These are phyloP conservation scores for Alsophila aescularia DNA, from an alignment of 2,888 invertebrate species.

Conservation along the genomic window DNA sequence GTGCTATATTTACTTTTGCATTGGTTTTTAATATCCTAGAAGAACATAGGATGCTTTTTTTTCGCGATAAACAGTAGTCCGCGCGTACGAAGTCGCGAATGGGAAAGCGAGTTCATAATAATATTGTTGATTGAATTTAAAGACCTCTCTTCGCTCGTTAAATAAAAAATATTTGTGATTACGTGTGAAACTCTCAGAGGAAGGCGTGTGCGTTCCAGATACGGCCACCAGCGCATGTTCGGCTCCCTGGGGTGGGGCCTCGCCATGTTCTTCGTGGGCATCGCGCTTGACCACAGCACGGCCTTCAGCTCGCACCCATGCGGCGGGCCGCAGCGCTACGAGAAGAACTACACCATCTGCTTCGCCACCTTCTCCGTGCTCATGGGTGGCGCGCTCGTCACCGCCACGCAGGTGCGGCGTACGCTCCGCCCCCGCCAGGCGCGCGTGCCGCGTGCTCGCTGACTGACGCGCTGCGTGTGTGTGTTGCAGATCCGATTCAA, in stretches of 20 bases:
- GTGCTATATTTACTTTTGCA: too few relatives aligned
- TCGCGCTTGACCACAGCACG: constrained; percentile 97
- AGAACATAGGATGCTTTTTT: too few relatives aligned
- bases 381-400: constrained; percentile 97
- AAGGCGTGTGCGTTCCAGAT: constrained; percentile 67
- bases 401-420: constrained; percentile 91
- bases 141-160: too few relatives aligned
- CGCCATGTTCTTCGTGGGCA: constrained; percentile 99
- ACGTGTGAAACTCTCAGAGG: neutral
- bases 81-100: too few relatives aligned
- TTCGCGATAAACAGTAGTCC: too few relatives aligned
- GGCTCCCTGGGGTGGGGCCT: constrained; percentile 99
- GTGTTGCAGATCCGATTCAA: constrained; percentile 84
- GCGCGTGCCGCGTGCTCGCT: constrained; percentile 76
- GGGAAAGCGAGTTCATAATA: too few relatives aligned
- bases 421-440: too few relatives aligned
- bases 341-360: constrained; percentile 99
- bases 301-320: constrained; percentile 97
- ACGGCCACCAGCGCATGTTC: constrained; percentile 99
- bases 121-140: too few relatives aligned
- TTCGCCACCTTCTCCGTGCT: constrained; percentile 98
- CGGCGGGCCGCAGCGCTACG: constrained; percentile 92
- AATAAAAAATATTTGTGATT: too few relatives aligned
- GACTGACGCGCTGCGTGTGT: constrained; percentile 82
- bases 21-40: too few relatives aligned